Conservation (phyloP, 2,888 invertebrate genomes). For the Ischnura elegans region DNA sequence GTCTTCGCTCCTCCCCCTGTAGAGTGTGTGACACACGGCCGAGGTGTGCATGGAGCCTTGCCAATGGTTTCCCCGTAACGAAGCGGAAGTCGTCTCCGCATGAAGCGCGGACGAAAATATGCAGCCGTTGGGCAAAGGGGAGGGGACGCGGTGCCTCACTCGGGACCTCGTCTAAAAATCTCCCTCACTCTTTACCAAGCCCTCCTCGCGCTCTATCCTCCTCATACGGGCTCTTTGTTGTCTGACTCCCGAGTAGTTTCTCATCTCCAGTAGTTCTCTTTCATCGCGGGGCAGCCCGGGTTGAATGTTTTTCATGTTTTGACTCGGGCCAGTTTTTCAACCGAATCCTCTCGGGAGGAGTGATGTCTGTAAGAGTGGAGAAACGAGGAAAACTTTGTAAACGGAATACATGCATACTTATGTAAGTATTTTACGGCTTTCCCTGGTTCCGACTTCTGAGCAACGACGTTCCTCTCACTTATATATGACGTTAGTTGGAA, state of each 20-base stretch:
- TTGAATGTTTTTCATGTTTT: neutral
- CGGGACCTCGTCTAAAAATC: neutral
- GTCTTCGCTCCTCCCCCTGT: neutral
- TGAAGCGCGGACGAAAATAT: constrained; percentile 50
- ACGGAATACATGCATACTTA: neutral
- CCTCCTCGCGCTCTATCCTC: neutral
- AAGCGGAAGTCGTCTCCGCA: constrained; percentile 57
- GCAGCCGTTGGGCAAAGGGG: constrained; percentile 6
- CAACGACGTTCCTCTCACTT: too few species aligned
- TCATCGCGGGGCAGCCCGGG: neutral
- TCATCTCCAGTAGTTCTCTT: neutral
- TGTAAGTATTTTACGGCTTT: neutral
- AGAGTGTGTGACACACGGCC: constrained; percentile 1
- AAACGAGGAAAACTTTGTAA: neutral
- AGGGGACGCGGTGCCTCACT: neutral
- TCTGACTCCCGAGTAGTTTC: neutral
- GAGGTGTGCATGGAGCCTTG: constrained; percentile 38
- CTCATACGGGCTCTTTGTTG: neutral
- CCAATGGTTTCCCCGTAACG: constrained; percentile 59
- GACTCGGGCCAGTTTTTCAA: neutral
- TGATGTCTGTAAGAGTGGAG: neutral
- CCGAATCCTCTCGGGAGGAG: neutral
- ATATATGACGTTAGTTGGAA: too few species aligned
- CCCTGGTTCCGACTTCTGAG: neutral
- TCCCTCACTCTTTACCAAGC: neutral